phyloP scores from a whole-genome alignment of 2,113 vertebrate genomes.

The Marcusenius ussheri region DNA sequence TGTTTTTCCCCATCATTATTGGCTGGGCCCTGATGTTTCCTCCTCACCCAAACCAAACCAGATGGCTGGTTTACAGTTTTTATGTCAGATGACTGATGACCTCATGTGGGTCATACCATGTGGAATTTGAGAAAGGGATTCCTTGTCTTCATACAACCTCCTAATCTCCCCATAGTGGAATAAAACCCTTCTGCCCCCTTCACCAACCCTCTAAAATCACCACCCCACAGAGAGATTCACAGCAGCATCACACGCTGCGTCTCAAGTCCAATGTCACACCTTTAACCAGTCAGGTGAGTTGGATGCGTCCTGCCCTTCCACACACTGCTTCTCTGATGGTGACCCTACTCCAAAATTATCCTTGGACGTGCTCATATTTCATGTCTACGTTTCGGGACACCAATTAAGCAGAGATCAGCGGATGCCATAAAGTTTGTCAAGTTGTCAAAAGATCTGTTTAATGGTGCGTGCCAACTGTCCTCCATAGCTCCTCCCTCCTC shows the following conservation, averaged over 20 bases:
- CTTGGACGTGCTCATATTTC: neutral
- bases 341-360: neutral
- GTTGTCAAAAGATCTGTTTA: neutral
- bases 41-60: slow-evolving; percentile 5
- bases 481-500: neutral
- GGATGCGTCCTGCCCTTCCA: neutral
- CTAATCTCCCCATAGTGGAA: neutral
- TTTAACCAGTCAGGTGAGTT: neutral
- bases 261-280: neutral
- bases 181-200: neutral
- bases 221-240: neutral
- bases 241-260: neutral
- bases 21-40: neutral
- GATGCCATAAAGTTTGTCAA: neutral
- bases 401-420: neutral
- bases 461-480: neutral
- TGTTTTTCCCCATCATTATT: slow-evolving; percentile 16
- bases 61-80: slow-evolving; percentile 26
- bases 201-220: neutral
- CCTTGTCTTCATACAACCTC: neutral
- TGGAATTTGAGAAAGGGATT: neutral
- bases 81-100: slow-evolving; percentile 28
- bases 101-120: neutral
- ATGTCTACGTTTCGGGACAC: neutral
- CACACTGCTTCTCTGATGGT: neutral